These are phyloP conservation scores for Habroteleia sp. DNA, from an alignment of 2,888 invertebrate genomes.

Conservation along the genomic window DNA sequence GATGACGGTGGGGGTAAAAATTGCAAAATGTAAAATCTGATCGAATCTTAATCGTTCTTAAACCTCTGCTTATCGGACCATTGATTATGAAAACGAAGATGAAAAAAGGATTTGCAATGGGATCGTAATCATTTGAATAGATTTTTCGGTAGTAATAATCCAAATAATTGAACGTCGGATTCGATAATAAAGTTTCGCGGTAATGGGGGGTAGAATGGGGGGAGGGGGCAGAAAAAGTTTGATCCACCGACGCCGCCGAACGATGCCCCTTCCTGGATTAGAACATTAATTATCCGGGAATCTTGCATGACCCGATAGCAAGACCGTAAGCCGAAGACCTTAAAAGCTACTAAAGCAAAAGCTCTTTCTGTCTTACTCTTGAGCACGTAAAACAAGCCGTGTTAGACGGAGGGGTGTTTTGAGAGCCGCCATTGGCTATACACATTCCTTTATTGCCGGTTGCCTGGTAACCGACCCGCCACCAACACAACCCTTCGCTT, in stretches of 20 bases:
- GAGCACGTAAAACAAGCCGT: constrained; percentile 79
- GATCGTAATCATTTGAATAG: constrained; percentile 25
- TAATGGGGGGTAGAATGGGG: constrained; percentile 43
- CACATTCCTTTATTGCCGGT: constrained; percentile 79
- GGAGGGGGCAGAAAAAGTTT: constrained; percentile 6
- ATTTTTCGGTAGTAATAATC: constrained; percentile 61
- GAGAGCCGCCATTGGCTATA: constrained; percentile 81
- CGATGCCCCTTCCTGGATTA: constrained; percentile 66
- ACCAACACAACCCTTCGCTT: constrained; percentile 70
- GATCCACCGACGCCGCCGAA: constrained; percentile 19
- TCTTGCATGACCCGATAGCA: constrained; percentile 57
- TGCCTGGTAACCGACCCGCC: constrained; percentile 78
- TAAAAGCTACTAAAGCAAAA: constrained; percentile 81
- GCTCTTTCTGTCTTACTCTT: constrained; percentile 77
- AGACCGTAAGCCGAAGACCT: constrained; percentile 73
- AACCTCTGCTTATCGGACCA: constrained; percentile 1
- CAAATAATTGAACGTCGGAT: constrained; percentile 43
- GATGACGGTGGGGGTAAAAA: neutral
- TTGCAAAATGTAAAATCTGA: neutral
- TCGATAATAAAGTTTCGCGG: constrained; percentile 52
- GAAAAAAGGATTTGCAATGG: constrained; percentile 18
- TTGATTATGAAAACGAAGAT: constrained; percentile 16
- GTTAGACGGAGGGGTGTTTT: constrained; percentile 78
- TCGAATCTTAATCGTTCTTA: constrained; percentile 4
- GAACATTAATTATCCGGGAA: constrained; percentile 74